Conservation (phyloP, 2,888 invertebrate species). For the Hemicrepidius hirtus region DNA sequence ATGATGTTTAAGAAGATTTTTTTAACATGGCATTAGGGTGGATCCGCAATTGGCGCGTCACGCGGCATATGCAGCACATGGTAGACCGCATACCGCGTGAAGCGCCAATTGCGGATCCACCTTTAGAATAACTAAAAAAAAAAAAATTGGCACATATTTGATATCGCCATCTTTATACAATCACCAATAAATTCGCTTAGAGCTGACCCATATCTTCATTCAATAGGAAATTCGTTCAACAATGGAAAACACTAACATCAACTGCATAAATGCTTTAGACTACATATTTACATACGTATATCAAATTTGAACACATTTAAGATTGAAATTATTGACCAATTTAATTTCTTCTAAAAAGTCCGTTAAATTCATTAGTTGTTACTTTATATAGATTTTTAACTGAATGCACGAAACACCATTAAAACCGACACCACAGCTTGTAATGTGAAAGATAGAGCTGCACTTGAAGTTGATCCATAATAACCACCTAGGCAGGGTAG, state of each 20-base stretch:
- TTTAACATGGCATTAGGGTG: constrained; percentile 16
- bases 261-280: constrained; percentile 41
- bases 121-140: constrained; percentile 19
- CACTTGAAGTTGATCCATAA: constrained; percentile 67
- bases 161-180: constrained; percentile 25
- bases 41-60: too few relatives aligned
- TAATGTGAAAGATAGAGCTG: constrained; percentile 65
- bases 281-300: constrained; percentile 53
- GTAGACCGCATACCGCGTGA: too few relatives aligned
- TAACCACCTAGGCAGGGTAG: constrained; percentile 65
- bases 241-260: constrained; percentile 46
- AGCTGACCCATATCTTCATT: constrained; percentile 20
- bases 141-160: constrained; percentile 32
- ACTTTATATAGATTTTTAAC: constrained; percentile 46
- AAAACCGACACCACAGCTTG: constrained; percentile 68
- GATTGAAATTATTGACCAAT: constrained; percentile 53
- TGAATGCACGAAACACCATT: constrained; percentile 63
- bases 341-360: constrained; percentile 49
- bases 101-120: too few relatives aligned
- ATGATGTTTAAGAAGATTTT: constrained; percentile 30
- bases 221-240: constrained; percentile 28
- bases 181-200: constrained; percentile 38
- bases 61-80: too few relatives aligned
- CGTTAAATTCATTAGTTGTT: constrained; percentile 31
- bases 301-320: constrained; percentile 56